phyloP scores from a whole-genome alignment of 2,113 vertebrate genomes.

The Raja brachyura region DNA sequence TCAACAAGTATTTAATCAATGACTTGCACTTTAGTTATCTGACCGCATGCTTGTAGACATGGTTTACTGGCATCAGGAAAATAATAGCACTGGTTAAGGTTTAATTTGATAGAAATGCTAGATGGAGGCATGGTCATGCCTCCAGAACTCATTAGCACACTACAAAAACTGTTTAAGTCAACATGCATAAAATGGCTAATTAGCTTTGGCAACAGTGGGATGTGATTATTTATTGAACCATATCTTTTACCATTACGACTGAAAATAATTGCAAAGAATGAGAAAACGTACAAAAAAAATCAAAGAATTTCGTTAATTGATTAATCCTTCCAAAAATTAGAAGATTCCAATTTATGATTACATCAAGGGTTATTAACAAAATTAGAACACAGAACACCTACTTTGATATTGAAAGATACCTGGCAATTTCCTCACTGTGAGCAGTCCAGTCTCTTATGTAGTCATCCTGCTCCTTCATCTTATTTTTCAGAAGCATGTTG shows the following conservation, averaged over 20 bases:
- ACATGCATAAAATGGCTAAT: background rate
- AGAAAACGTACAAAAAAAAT: slow-evolving; percentile 39
- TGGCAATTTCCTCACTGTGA: slow-evolving; percentile 96
- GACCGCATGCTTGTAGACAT: background rate
- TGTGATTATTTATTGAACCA: background rate
- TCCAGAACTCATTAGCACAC: background rate
- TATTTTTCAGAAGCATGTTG: slow-evolving; percentile 78
- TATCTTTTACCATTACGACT: background rate
- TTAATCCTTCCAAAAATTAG: background rate
- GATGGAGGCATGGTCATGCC: background rate
- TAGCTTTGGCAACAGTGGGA: background rate
- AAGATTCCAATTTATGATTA: slow-evolving; percentile 2
- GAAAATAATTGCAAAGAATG: background rate
- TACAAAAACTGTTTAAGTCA: background rate
- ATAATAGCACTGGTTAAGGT: background rate
- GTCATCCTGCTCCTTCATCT: slow-evolving; percentile 92
- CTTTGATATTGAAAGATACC: slow-evolving; percentile 60
- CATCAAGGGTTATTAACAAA: background rate
- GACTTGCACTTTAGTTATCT: background rate
- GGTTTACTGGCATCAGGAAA: background rate
- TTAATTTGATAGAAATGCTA: background rate
- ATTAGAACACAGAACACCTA: slow-evolving; percentile 35
- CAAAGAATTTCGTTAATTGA: background rate
- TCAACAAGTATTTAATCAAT: background rate
- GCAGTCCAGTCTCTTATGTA: slow-evolving; percentile 97